phyloP scores from a whole-genome alignment of 2,888 invertebrate species.

The Hydropsyche betteni region DNA sequence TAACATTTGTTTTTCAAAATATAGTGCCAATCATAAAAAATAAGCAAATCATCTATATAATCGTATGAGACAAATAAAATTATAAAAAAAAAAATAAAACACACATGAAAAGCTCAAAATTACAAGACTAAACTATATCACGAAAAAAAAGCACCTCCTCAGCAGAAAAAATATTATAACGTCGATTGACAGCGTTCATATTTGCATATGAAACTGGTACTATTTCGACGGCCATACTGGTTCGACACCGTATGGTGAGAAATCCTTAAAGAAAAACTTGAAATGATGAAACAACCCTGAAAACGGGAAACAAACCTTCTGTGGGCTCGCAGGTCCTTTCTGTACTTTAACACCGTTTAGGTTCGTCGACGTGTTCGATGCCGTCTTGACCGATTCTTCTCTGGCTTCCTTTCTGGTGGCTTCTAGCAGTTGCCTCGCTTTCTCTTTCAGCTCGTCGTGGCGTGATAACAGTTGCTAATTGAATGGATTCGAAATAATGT shows the following conservation, averaged over 20 bases:
- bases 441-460: conserved; percentile 85
- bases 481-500: conserved; percentile 51
- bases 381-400: conserved; percentile 60
- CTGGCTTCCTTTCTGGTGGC: conserved; percentile 77
- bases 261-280: background rate
- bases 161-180: too few species aligned
- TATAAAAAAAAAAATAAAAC: background rate
- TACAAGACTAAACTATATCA: too few species aligned
- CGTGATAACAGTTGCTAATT: conserved; percentile 77
- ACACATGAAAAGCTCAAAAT: background rate
- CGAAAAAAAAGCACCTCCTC: too few species aligned
- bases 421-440: conserved; percentile 83
- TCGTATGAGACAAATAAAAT: background rate
- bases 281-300: background rate
- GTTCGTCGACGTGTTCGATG: conserved; percentile 36
- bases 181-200: too few species aligned
- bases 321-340: conserved; percentile 56
- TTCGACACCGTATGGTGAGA: background rate
- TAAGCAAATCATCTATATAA: background rate
- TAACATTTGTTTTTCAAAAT: background rate
- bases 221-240: background rate
- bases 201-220: too few species aligned
- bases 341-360: conserved; percentile 46
- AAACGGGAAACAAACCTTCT: conserved; percentile 59
- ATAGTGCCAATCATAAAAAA: background rate